Conservation (phyloP, 2,113 vertebrate species). For the Cryptomyrus ogoouensis region DNA sequence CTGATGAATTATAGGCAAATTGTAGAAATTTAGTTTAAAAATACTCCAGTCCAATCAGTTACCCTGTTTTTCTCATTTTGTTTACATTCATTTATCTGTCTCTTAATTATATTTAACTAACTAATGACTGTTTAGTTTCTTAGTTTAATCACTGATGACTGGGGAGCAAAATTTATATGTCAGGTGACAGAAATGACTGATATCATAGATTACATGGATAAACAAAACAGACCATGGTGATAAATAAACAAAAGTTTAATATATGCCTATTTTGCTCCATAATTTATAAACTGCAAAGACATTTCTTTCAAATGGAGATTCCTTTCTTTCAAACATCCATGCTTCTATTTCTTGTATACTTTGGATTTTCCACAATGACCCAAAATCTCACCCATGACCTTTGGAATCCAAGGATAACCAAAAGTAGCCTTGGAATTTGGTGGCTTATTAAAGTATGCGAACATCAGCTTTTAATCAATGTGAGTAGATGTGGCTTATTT, state of each 20-base stretch:
- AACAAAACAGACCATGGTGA: not conserved
- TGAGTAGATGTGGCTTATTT: not conserved
- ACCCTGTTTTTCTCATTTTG: not conserved
- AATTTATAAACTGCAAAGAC: not conserved
- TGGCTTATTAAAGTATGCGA: not conserved
- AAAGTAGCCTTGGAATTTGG: not conserved
- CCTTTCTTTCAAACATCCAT: not conserved
- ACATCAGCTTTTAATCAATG: not conserved
- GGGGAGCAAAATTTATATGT: not conserved
- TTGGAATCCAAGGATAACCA: not conserved
- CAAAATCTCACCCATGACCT: not conserved
- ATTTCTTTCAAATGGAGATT: not conserved
- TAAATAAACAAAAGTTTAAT: not conserved
- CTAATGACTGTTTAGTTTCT: not conserved
- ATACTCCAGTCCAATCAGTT: not conserved
- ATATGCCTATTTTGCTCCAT: not conserved
- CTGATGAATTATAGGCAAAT: not conserved
- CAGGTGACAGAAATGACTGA: not conserved
- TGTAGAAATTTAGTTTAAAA: not conserved
- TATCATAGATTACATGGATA: not conserved
- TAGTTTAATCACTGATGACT: not conserved
- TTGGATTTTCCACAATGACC: not conserved
- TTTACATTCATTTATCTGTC: not conserved
- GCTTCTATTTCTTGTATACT: not conserved
- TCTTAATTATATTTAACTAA: slow-evolving; percentile 1